Percentiles rank a stretch among this genome's conserved stretches.
phyloP scores from a whole-genome alignment of 1,140 invertebrate genomes.

The Teleogryllus occipitalis region DNA sequence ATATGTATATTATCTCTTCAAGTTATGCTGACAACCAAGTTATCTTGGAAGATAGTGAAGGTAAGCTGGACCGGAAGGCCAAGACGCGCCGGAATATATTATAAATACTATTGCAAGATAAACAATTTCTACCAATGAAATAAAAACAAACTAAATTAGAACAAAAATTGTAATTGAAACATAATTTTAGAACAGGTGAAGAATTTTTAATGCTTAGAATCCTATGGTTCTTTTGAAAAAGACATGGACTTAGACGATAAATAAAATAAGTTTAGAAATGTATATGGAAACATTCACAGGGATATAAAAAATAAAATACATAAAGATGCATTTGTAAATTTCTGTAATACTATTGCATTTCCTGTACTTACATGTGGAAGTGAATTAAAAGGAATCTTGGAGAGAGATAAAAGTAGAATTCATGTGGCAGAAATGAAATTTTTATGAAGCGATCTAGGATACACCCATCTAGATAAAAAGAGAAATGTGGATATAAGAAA shows the following conservation, averaged over 20 bases:
- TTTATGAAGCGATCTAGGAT: background rate
- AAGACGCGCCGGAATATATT: background rate
- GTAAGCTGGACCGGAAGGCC: background rate
- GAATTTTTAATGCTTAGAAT: background rate
- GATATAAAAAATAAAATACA: background rate
- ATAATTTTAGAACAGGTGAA: background rate
- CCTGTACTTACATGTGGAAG: background rate
- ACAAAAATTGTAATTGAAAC: background rate
- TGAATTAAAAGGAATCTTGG: background rate
- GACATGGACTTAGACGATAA: background rate
- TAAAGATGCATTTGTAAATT: background rate
- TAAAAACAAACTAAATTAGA: background rate
- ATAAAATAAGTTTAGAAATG: background rate
- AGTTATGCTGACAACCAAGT: background rate
- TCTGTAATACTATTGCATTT: background rate
- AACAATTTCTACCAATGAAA: background rate
- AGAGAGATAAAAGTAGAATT: background rate
- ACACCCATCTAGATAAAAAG: background rate
- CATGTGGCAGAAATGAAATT: background rate
- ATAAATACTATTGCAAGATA: background rate
- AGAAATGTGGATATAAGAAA: conserved; percentile 3
- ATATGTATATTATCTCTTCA: background rate
- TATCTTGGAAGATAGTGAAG: background rate
- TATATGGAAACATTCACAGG: background rate
- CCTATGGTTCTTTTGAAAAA: background rate